phyloP scores from a whole-genome alignment of 1,140 invertebrate genomes.

The Drosophila yakuba region DNA sequence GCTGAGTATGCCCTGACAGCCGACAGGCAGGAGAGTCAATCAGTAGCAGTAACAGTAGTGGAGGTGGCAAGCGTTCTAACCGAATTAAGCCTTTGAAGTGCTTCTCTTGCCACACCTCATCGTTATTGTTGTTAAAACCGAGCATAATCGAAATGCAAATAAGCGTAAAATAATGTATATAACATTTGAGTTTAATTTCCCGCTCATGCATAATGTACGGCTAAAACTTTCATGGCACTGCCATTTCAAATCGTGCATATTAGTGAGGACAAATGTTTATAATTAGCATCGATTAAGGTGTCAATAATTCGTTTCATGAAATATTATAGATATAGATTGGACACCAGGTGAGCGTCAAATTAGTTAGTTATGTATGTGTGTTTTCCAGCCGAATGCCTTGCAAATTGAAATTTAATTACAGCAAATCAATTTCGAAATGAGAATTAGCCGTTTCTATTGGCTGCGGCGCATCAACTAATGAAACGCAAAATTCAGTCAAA shows the following conservation, averaged over 20 bases:
- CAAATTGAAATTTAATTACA: conserved; percentile 65
- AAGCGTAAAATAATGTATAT: conserved; percentile 20
- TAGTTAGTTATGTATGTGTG: conserved; percentile 42
- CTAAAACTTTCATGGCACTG: conserved; percentile 8
- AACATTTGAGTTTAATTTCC: conserved; percentile 4
- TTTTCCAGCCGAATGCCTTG: conserved; percentile 42
- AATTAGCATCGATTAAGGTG: conserved; percentile 50
- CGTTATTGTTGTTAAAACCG: neutral
- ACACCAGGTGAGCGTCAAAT: conserved; percentile 27
- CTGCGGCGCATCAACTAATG: conserved; percentile 27
- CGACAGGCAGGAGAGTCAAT: neutral
- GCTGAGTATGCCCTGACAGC: conserved; percentile 4
- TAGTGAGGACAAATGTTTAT: conserved; percentile 34
- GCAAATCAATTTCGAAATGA: conserved; percentile 37
- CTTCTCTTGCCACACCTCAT: neutral
- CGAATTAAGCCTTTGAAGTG: conserved; percentile 7
- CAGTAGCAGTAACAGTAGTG: neutral
- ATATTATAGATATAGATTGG: conserved; percentile 18
- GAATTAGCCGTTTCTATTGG: conserved; percentile 34
- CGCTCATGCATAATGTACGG: neutral
- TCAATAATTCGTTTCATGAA: conserved; percentile 47
- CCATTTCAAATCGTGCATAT: conserved; percentile 23
- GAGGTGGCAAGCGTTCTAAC: conserved; percentile 5
- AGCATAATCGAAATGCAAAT: conserved; percentile 32
- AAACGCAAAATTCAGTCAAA: conserved; percentile 22